A percentile compares a stretch with the other conserved stretches of the same genome.
phyloP scores from a whole-genome alignment of 1,140 invertebrate genomes.

The Bombus picipes region DNA sequence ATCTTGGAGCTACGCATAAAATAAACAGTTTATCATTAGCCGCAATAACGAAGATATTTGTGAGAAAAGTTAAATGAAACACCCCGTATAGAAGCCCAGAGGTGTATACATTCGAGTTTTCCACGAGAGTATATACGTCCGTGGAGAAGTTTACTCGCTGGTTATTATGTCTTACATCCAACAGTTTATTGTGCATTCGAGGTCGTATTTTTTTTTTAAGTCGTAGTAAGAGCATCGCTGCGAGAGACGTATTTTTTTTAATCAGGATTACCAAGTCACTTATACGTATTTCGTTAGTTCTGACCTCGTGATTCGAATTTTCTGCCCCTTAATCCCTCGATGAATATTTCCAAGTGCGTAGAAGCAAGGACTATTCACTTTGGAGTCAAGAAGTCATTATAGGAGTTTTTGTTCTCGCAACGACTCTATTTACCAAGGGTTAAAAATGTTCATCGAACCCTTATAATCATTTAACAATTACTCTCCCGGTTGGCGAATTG shows the following conservation, averaged over 20 bases:
- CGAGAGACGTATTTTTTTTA: not conserved
- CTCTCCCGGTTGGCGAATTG: not conserved
- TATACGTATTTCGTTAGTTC: not conserved
- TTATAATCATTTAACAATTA: not conserved
- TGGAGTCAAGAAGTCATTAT: conserved; percentile 4
- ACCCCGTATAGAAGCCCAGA: not conserved
- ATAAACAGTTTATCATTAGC: not conserved
- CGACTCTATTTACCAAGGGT: not conserved
- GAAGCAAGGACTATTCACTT: not conserved
- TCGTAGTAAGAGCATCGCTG: not conserved
- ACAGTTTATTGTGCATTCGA: not conserved
- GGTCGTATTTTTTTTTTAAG: not conserved
- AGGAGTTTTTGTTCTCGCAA: not conserved
- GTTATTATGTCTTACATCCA: not conserved
- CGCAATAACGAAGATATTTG: not conserved
- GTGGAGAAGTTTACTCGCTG: not conserved
- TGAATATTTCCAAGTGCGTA: too few species aligned
- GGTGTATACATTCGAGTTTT: not conserved
- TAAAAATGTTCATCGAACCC: not conserved
- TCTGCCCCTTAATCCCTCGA: not conserved
- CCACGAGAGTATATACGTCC: not conserved
- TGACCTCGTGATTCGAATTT: not conserved
- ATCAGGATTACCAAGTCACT: not conserved
- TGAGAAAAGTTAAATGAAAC: not conserved
- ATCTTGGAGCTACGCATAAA: not conserved